Percentiles rank a stretch among this genome's conserved stretches.
Conservation (phyloP, 2,888 invertebrate species). For the Ligdia adustata region DNA sequence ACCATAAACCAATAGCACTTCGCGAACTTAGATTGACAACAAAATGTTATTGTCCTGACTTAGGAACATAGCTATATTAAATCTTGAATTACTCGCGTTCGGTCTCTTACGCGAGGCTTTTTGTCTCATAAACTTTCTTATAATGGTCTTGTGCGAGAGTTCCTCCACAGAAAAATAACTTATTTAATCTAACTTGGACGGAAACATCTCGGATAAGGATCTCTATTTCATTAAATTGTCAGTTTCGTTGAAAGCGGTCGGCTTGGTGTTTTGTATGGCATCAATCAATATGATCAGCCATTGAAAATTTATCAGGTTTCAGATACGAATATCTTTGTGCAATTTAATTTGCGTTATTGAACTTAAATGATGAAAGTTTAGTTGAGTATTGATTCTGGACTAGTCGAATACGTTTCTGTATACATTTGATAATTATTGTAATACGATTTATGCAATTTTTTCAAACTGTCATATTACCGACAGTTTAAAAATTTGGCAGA, state of each 20-base stretch:
- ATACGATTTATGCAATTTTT: too few relatives aligned
- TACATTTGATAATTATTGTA: too few relatives aligned
- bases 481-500: too few relatives aligned
- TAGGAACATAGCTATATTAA: constrained; percentile 15
- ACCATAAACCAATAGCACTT: too few relatives aligned
- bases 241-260: constrained; percentile 25
- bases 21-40: not conserved
- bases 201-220: constrained; percentile 41
- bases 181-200: constrained; percentile 56
- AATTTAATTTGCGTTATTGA: too few relatives aligned
- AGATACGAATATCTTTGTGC: too few relatives aligned
- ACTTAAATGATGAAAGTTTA: too few relatives aligned
- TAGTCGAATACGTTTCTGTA: too few relatives aligned
- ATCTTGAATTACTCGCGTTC: constrained; percentile 29
- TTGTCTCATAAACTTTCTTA: constrained; percentile 39
- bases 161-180: constrained; percentile 44
- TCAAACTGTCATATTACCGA: too few relatives aligned
- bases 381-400: too few relatives aligned
- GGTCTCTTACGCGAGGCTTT: constrained; percentile 35
- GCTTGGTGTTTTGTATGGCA: constrained; percentile 16
- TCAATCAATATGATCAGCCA: constrained; percentile 25
- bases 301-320: not conserved
- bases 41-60: not conserved
- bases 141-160: constrained; percentile 33
- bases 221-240: constrained; percentile 50